Evolutionary conservation across 2,113 vertebrate species (phyloP).

Genomic region (Chamaea fasciata): DNA sequence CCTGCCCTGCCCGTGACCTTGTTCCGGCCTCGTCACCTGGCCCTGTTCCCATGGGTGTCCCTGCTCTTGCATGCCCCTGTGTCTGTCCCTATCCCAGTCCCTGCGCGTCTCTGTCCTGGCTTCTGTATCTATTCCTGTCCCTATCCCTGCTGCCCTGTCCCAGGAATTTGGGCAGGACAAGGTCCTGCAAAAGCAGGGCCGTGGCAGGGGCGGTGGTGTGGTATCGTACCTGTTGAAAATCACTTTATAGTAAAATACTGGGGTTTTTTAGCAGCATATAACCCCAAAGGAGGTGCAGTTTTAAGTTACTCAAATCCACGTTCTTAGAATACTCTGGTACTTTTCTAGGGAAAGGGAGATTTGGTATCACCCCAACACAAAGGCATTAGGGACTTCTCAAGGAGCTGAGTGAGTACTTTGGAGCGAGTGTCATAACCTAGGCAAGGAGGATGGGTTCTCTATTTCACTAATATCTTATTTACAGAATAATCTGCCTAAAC

Average conservation of each 20-base stretch:
- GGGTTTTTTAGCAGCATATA: neutral
- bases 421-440: neutral
- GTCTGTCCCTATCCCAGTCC: neutral
- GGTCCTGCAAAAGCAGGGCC: neutral
- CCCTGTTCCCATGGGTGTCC: accelerated
- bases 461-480: neutral
- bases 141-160: too few relatives aligned
- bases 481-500: neutral
- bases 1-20: accelerated
- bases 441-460: neutral
- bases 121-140: neutral
- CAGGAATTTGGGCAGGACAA: neutral
- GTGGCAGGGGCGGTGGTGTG: accelerated
- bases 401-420: neutral
- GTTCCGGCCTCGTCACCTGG: accelerated
- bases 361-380: neutral
- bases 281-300: neutral
- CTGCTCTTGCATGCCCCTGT: neutral
- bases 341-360: neutral
- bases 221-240: neutral
- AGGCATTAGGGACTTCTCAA: neutral
- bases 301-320: accelerated
- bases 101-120: neutral
- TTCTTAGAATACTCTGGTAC: neutral
- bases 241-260: neutral